Percentiles rank a stretch among this genome's conserved stretches.
Conservation (phyloP, 2,888 invertebrate genomes). For the Scaptomyza parva region DNA sequence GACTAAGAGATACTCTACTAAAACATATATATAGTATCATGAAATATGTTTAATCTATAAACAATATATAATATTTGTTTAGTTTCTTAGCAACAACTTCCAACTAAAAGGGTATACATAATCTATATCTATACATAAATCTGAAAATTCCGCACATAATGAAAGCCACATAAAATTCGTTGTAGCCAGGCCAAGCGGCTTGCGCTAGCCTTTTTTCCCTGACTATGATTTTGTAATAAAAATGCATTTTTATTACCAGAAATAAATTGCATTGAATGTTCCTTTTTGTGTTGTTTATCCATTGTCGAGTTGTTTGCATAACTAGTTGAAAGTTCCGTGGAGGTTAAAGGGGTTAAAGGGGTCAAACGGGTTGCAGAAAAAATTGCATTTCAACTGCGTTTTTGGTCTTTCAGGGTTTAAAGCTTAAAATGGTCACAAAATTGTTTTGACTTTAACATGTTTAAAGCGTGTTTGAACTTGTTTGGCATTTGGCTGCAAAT, state of each 20-base stretch:
- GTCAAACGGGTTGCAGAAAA: background rate
- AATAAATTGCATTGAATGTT: slow-evolving; percentile 73
- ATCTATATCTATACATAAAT: slow-evolving; percentile 24
- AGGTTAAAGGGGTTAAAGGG: background rate
- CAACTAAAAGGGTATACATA: slow-evolving; percentile 9
- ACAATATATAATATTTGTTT: too few relatives aligned
- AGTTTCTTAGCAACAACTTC: background rate
- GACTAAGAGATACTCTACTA: slow-evolving; percentile 6
- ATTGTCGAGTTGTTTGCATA: slow-evolving; percentile 52
- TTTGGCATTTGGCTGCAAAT: slow-evolving; percentile 7
- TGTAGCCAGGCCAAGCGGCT: slow-evolving; percentile 41
- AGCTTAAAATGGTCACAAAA: background rate
- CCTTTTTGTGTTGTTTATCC: slow-evolving; percentile 19
- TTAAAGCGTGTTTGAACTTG: slow-evolving; percentile 2
- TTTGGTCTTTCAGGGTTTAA: background rate
- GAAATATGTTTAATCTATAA: background rate
- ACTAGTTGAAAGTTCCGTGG: slow-evolving; percentile 16
- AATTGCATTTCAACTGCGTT: background rate
- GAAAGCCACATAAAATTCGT: slow-evolving; percentile 70
- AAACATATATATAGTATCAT: background rate
- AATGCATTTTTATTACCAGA: slow-evolving; percentile 71
- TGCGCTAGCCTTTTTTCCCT: slow-evolving; percentile 61
- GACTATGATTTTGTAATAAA: slow-evolving; percentile 78
- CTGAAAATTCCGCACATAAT: slow-evolving; percentile 58
- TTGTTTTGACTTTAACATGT: slow-evolving; percentile 5